phyloP scores from a whole-genome alignment of 2,113 vertebrate genomes.

The Eulacestoma nigropectus region DNA sequence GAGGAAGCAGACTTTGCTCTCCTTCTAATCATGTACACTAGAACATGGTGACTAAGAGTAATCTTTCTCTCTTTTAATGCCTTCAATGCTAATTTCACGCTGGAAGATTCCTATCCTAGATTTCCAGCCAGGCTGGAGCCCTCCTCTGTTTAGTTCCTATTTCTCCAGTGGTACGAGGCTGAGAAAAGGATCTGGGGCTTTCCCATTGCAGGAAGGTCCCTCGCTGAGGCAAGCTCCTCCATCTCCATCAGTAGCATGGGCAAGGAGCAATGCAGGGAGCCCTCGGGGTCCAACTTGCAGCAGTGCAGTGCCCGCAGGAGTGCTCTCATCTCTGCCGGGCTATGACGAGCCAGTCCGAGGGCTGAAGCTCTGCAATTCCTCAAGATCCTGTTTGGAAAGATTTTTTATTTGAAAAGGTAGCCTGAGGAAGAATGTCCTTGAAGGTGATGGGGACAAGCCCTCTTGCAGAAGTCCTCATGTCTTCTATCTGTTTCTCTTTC shows the following conservation, averaged over 20 bases:
- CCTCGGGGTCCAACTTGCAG: neutral
- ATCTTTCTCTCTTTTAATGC: neutral
- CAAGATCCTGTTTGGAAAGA: neutral
- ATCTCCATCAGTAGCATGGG: neutral
- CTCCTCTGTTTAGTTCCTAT: neutral
- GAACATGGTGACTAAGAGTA: neutral
- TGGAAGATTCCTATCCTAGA: neutral
- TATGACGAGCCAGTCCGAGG: neutral
- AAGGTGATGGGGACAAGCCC: neutral
- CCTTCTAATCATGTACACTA: neutral
- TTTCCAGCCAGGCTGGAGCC: neutral
- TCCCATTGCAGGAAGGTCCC: neutral
- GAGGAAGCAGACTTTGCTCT: neutral
- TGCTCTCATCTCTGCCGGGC: neutral
- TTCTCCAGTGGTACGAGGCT: rapidly evolving
- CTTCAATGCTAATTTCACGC: neutral
- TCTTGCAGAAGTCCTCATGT: neutral
- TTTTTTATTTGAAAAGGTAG: neutral
- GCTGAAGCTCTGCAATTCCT: neutral
- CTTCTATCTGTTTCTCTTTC: neutral
- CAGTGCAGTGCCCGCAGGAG: neutral
- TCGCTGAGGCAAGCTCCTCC: neutral
- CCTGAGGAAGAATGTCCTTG: neutral
- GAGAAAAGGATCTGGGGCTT: neutral
- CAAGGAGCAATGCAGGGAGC: neutral